Conservation (phyloP, 2,888 invertebrate species). For the Lottia gigantea region DNA sequence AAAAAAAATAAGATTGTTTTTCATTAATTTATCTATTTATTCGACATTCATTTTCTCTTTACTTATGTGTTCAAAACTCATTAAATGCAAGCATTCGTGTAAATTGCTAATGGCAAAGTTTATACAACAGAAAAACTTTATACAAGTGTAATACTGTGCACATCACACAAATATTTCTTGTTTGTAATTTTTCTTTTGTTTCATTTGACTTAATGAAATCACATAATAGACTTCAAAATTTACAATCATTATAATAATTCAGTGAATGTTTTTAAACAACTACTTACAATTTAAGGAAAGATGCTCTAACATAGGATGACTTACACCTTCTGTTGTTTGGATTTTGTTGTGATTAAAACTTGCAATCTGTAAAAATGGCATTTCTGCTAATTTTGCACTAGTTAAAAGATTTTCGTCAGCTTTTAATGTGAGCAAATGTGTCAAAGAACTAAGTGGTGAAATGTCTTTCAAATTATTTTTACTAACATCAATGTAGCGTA, state of each 20-base stretch:
- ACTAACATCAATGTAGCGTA: slow-evolving; percentile 67
- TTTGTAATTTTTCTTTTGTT: too few relatives aligned
- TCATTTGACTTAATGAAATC: too few relatives aligned
- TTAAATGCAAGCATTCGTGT: too few relatives aligned
- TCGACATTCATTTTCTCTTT: too few relatives aligned
- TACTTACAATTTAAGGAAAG: slow-evolving; percentile 66
- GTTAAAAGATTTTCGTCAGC: slow-evolving; percentile 64
- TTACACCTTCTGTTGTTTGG: slow-evolving; percentile 60
- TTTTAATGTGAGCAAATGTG: slow-evolving; percentile 65
- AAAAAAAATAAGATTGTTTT: neutral
- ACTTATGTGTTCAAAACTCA: too few relatives aligned
- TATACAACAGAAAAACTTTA: neutral
- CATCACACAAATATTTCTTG: too few relatives aligned
- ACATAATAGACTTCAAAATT: too few relatives aligned
- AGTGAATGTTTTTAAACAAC: too few relatives aligned
- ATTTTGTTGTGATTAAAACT: slow-evolving; percentile 66
- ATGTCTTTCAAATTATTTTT: slow-evolving; percentile 66
- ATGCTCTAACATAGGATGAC: slow-evolving; percentile 66
- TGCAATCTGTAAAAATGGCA: slow-evolving; percentile 66
- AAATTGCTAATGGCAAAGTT: neutral
- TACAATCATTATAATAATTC: too few relatives aligned
- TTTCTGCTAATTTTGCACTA: slow-evolving; percentile 58
- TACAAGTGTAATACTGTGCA: too few relatives aligned
- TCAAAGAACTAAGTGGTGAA: slow-evolving; percentile 60
- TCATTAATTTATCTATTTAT: too few relatives aligned